phyloP scores from a whole-genome alignment of 1,140 invertebrate species.

The Philaenus spumarius region DNA sequence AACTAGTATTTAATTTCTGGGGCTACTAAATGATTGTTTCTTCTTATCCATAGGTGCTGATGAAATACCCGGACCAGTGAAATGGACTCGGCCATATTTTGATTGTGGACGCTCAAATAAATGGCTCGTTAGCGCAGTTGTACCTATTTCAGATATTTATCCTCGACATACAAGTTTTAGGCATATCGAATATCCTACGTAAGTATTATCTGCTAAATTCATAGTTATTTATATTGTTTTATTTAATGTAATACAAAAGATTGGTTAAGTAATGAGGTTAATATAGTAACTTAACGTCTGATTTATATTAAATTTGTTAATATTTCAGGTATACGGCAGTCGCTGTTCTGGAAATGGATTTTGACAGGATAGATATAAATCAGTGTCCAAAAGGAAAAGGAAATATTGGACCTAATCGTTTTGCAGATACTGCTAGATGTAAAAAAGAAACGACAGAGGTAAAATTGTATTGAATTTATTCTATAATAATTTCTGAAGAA shows the following conservation, averaged over 20 bases:
- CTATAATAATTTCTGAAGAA: constrained; percentile 11
- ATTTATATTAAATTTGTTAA: too few species aligned
- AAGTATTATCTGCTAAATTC: constrained; percentile 38
- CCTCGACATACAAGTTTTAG: constrained; percentile 90
- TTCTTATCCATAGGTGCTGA: constrained; percentile 55
- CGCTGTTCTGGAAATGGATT: constrained; percentile 92
- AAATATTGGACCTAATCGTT: constrained; percentile 82
- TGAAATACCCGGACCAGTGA: constrained; percentile 82
- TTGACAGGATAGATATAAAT: constrained; percentile 96
- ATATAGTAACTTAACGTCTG: too few species aligned
- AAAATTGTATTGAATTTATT: too few species aligned
- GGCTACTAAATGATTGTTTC: constrained; percentile 15
- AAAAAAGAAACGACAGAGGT: constrained; percentile 91
- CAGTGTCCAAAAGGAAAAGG: constrained; percentile 87
- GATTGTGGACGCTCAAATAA: constrained; percentile 93
- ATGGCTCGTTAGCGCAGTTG: constrained; percentile 89
- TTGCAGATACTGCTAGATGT: constrained; percentile 85
- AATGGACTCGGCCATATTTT: constrained; percentile 92
- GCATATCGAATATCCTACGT: constrained; percentile 94
- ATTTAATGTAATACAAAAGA: too few species aligned
- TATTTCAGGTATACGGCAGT: constrained; percentile 79
- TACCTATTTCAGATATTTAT: constrained; percentile 92
- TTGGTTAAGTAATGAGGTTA: background rate
- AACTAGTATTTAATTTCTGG: too few species aligned
- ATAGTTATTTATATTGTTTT: too few species aligned